These are phyloP conservation scores for Agelastica alni DNA, from an alignment of 2,888 invertebrate species.

Conservation along the genomic window DNA sequence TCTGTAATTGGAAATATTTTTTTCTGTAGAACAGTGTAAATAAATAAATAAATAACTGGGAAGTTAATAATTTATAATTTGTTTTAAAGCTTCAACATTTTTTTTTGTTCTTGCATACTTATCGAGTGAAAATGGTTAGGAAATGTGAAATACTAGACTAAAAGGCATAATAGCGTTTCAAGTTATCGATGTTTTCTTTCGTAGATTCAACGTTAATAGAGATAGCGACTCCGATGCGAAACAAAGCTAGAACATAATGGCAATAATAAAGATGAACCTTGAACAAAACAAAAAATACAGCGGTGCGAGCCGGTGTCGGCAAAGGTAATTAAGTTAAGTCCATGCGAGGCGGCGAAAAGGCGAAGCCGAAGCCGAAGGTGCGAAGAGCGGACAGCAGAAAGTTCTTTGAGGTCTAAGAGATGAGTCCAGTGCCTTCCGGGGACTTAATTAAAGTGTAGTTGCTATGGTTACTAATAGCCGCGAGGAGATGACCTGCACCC, in stretches of 20 bases:
- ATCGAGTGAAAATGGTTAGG: too few species aligned
- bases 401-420: conserved; percentile 37
- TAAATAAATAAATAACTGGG: too few species aligned
- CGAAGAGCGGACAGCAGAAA: conserved; percentile 34
- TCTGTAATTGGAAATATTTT: too few species aligned
- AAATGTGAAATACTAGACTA: too few species aligned
- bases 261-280: conserved; percentile 44
- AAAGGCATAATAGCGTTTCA: too few species aligned
- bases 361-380: conserved; percentile 45
- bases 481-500: conserved; percentile 43
- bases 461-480: conserved; percentile 52
- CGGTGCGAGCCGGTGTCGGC: conserved; percentile 22
- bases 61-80: too few species aligned
- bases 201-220: too few species aligned
- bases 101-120: too few species aligned
- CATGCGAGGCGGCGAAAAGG: neutral
- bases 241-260: conserved; percentile 43
- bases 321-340: conserved; percentile 42
- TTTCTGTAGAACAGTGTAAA: too few species aligned
- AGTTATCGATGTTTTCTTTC: too few species aligned
- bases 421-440: conserved; percentile 37
- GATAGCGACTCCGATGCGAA: conserved; percentile 20
- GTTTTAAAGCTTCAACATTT: too few species aligned
- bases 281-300: conserved; percentile 25
- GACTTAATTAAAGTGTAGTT: conserved; percentile 51